Base-by-base conservation (phyloP, 2,888 invertebrate genomes). In the Hydraecia micacea region DNA sequence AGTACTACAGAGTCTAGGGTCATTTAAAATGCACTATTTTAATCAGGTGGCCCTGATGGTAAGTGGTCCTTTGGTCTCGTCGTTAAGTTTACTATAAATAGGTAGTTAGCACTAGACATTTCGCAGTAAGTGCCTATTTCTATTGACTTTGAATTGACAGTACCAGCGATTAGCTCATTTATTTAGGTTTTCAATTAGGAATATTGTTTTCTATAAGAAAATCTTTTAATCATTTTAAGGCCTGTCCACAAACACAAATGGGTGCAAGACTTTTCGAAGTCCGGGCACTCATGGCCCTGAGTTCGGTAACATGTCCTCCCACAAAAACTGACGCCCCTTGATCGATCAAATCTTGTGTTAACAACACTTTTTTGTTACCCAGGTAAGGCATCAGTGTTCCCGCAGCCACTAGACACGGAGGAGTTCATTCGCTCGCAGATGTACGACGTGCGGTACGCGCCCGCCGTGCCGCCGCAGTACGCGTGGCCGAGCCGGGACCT, bases 391-490 rank as follows among this genome's bases (percentile, higher is more conserved):
- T 97, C 98, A n/a, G 97, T 98, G 18, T 97, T 96, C 90, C 99
- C 99, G 5, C 97, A 98, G 93, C 99, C 99, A 0, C 91, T 97
- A 75, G 97, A 98, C 94, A 97, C 97, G 91, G 97, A 97, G 90
- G 97, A 97, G 83, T 99, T 98, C 93, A 97, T 99, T 89, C 97
- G 98, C 92, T 98, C 98, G 52, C 98, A 98, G 95, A 98, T 98
- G 97, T 99, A 98, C 95, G 98, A 98, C 93, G 97, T 98, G 83
- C 96, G 95, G 70, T 99, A 98, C 94, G 91, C 96, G 81, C 93
- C 97, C 73, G 98, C 98, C 52, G 90, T 98, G 90, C 98, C 98
- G 77, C 95, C 97, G 73, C 97, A 97, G 71, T 98, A 98, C 93
- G 21, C 92, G 77, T 97, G 97, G 97, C 96, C 97, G 21, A 11